Evolutionary conservation across 2,888 invertebrate genomes (phyloP), one percentile per base, ranked within the genome.

Genomic region (Drosophila melanosoma): DNA sequence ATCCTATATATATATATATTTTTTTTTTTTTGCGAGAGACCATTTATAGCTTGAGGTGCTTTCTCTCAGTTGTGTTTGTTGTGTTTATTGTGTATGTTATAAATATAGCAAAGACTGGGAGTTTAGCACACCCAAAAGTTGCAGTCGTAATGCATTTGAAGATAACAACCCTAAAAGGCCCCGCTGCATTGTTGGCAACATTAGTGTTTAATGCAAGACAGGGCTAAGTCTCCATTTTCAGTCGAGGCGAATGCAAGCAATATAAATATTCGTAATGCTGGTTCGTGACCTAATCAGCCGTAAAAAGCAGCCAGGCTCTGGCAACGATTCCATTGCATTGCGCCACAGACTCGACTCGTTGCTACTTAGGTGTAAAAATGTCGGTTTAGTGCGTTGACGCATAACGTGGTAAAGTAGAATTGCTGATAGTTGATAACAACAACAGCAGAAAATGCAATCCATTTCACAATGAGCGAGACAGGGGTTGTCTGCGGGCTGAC

Each of bases 301-400:
- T 85, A 74, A 82, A 84, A 82, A 79, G 76, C 85, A 79, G 82
- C 35, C 53, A 45, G 59, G 63, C 59, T 57, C 59, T 12, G 63
- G 48, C 74, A 33, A 49, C 45, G 42, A 54, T 57, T 53, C 59
- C 53, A 33, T 62, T 57, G 49, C 52, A 42, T 54, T 60, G 40
- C 53, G 52, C 58, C 58, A 38, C 52, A 60, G 53, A 17, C 35
- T 23, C 52, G 12, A 10, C 53, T 38, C 88, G 69, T 69, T 65
- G 45, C 45, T 3, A 71, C 74, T 88, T 83, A 90, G 87, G 90
- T 87, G 87, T 87, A 90, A 90, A 90, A 87, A 87, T 87, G 90
- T 89, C 84, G 82, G 87, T 76, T 87, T 90, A 87, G 89, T 87
- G 80, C 87, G 75, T 67, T 90, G 89, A 90, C 87, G 87, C 87